Evolutionary conservation across 2,888 invertebrate genomes (phyloP).

Genomic region (Odontocolon sp.): DNA sequence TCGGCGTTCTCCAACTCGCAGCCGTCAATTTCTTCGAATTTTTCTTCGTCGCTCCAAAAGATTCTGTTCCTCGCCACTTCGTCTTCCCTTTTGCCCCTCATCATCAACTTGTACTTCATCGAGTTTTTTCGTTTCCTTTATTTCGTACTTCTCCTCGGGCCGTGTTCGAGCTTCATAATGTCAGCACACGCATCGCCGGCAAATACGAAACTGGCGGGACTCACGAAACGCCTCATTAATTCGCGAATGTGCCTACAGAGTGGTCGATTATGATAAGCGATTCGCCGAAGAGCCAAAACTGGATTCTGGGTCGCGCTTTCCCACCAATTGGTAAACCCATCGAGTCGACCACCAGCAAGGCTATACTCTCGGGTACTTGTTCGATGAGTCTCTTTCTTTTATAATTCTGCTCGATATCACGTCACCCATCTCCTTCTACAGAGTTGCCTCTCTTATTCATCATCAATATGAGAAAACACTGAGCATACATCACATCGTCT

Average conservation of each 20-base stretch:
- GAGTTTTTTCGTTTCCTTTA: not conserved
- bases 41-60: too few species aligned
- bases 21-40: too few species aligned
- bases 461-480: conserved; percentile 5
- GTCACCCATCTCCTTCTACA: not conserved
- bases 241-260: conserved; percentile 62
- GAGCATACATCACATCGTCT: not conserved
- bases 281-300: conserved; percentile 50
- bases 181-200: conserved; percentile 20
- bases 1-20: too few species aligned
- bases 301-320: conserved; percentile 23
- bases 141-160: conserved; percentile 2
- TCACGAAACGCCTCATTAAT: conserved; percentile 58
- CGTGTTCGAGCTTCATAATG: conserved; percentile 39
- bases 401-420: conserved; percentile 4
- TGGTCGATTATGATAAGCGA: conserved; percentile 64
- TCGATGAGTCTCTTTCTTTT: conserved; percentile 1
- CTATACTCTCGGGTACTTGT: not conserved
- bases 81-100: not conserved
- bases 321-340: conserved; percentile 10
- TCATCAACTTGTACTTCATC: not conserved
- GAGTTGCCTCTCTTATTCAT: not conserved
- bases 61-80: too few species aligned
- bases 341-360: not conserved
- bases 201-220: not conserved